Conservation (phyloP, 2,113 vertebrate species). For the Uropsilus gracilis region DNA sequence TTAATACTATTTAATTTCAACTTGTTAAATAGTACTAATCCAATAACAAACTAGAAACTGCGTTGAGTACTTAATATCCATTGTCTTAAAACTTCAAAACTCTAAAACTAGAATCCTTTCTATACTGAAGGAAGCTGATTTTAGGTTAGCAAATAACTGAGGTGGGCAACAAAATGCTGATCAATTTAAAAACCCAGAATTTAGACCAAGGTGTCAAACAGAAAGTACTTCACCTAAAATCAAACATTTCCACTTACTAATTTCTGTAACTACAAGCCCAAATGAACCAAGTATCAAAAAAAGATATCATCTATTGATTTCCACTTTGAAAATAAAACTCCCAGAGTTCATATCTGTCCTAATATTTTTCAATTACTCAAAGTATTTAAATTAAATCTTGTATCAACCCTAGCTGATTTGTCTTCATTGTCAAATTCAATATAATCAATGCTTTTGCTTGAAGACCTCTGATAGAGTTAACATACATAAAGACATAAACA, state of each 20-base stretch:
- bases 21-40: conserved; percentile 6
- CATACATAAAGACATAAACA: neutral
- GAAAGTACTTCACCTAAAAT: neutral
- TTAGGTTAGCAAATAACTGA: neutral
- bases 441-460: neutral
- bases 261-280: neutral
- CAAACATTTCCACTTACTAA: neutral
- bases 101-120: neutral
- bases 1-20: neutral
- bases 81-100: neutral
- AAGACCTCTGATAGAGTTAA: neutral
- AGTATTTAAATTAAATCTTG: neutral
- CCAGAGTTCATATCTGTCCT: neutral
- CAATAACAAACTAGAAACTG: conserved; percentile 2
- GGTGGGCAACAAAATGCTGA: neutral
- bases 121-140: neutral
- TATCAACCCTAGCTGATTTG: neutral
- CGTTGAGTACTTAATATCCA: neutral
- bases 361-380: neutral
- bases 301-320: neutral
- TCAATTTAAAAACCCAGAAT: conserved; percentile 17
- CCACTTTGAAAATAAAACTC: neutral
- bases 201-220: neutral
- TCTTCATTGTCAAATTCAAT: conserved; percentile 38
- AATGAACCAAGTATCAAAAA: neutral